Conservation (phyloP, 2,797 vertebrate genomes). For the Uromys caudimaculatus region DNA sequence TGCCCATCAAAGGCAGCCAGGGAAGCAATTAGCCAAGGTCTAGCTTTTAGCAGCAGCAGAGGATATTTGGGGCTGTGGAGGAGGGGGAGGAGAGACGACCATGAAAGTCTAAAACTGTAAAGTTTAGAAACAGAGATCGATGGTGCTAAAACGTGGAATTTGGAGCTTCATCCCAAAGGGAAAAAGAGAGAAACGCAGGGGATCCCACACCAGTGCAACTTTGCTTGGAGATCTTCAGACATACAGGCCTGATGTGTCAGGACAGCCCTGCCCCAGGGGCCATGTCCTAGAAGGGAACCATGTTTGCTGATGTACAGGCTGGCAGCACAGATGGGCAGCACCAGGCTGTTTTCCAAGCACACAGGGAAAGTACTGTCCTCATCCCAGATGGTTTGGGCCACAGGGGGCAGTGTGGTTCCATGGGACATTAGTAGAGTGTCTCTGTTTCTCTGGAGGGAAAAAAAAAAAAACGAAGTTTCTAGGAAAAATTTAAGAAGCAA, state of each 20-base stretch:
- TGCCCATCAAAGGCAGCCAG: background rate
- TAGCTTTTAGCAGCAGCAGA: rapidly evolving
- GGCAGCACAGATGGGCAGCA: background rate
- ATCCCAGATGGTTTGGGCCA: conserved; percentile 9
- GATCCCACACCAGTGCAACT: background rate
- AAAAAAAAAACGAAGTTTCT: background rate
- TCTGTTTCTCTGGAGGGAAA: background rate
- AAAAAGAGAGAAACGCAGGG: background rate
- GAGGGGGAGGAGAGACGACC: background rate
- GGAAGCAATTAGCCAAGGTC: background rate
- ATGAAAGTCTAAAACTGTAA: background rate
- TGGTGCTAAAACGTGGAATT: background rate
- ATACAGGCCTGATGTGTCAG: background rate
- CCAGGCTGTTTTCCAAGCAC: background rate
- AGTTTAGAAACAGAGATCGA: background rate
- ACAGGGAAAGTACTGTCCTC: rapidly evolving
- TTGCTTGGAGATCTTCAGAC: background rate
- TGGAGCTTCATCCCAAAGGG: background rate
- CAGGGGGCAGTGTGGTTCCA: conserved; percentile 74
- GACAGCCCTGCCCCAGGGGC: background rate
- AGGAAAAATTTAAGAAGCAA: background rate
- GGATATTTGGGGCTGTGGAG: background rate
- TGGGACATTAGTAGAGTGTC: background rate
- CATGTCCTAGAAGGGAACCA: background rate
- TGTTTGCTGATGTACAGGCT: background rate